Conservation (phyloP, 2,797 vertebrate species). For the Tinamus major region DNA sequence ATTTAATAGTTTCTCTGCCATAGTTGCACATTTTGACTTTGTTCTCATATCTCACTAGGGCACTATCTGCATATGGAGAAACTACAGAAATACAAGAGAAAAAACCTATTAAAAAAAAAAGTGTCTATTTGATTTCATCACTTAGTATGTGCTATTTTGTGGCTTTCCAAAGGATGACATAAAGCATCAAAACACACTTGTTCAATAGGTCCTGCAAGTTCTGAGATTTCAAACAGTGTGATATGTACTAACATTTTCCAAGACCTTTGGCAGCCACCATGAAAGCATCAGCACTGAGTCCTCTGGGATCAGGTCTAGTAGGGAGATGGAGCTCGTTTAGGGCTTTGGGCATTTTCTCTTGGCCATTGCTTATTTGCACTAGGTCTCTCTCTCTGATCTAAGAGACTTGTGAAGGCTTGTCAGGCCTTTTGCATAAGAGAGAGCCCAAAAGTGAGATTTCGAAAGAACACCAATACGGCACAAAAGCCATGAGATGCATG, state of each 20-base stretch:
- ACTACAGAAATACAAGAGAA: conserved; percentile 25
- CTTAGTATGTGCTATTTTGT: background rate
- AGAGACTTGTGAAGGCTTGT: background rate
- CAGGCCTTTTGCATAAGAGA: background rate
- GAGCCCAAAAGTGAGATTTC: background rate
- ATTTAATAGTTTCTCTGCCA: conserved; percentile 37
- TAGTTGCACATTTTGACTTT: conserved; percentile 24
- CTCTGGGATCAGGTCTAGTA: background rate
- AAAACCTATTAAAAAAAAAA: background rate
- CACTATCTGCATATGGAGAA: background rate
- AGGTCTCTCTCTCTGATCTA: background rate
- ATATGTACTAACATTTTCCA: background rate
- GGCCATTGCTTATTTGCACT: background rate
- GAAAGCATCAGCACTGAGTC: background rate
- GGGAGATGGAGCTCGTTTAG: background rate
- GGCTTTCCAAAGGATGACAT: conserved; percentile 10
- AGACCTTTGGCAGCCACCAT: background rate
- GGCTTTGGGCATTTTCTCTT: background rate
- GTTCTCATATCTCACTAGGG: conserved; percentile 2
- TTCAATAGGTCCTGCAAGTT: background rate
- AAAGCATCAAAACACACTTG: conserved; percentile 25
- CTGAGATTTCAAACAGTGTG: background rate
- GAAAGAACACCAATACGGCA: background rate
- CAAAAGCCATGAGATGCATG: background rate
- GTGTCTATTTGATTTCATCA: background rate